Base-by-base conservation (phyloP, 2,113 vertebrate genomes). In the Beaufortia kweichowensis region DNA sequence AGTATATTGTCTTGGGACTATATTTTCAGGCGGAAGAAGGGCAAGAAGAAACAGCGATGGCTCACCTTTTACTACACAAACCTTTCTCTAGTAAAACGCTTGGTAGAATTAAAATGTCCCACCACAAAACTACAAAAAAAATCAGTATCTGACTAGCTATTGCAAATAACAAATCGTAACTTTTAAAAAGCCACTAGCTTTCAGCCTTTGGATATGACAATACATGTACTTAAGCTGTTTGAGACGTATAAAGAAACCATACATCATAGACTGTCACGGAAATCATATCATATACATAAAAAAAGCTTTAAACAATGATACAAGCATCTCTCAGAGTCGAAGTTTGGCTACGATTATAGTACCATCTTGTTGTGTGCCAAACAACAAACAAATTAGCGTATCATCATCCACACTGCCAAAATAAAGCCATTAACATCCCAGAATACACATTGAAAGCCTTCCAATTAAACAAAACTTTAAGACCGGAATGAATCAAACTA, bases 341-440 rank as follows among this genome's bases (percentile, higher is more conserved):
- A 14, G 19, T 55, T 63, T 65, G 79, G 71, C 43, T 72, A 28
- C 53, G 39, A 7, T 68, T 59, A 17, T 11, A 77, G 29, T 53
- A 73, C 68, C 55, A 17, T 67, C 17, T 55, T 61, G 61, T 72
- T 77, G 21, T 60, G 74, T 59, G 57, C 53, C 61, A 3, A 48
- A 41, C 29, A 35, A 33, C 28, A 48, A 31, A 62, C 60, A 21
- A 55, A 71, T 71, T 41, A 71, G 14, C 41, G 29, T 19, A 17
- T 71, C 33, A 28, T 59, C 41, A 59, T 39, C 23, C 28, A 41
- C 23, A 7, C 68, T 59, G 68, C 68, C 68, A 71, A 71, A 71
- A 41, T 56, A 71, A 39, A 71, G 53, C 8, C 31, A 71, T 39
- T 71, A 6, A 59, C 15, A 35, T 41, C 59, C 68, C 53, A 71